phyloP scores from a whole-genome alignment of 2,113 vertebrate genomes.

The Beaufortia kweichowensis region DNA sequence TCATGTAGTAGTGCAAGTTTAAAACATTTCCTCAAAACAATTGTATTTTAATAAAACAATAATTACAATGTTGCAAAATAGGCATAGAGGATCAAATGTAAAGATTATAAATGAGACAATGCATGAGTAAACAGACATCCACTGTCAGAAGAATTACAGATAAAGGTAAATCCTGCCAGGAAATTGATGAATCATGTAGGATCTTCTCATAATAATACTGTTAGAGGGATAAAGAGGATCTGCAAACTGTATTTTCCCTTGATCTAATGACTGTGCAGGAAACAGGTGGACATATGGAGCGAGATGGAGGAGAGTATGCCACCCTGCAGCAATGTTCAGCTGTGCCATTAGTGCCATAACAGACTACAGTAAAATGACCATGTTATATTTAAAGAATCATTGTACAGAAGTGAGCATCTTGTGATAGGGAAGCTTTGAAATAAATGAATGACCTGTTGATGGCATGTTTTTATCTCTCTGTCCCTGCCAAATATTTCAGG shows the following conservation, averaged over 20 bases:
- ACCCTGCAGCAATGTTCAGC: conserved; percentile 29
- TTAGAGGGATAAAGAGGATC: conserved; percentile 12
- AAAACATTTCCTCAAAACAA: no score
- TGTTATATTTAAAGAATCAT: conserved; percentile 37
- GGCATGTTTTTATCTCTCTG: neutral
- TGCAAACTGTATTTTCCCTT: conserved; percentile 19
- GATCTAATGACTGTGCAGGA: neutral
- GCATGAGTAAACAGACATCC: neutral
- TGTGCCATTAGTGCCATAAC: conserved; percentile 25
- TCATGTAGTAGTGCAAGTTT: no score
- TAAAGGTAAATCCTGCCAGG: neutral
- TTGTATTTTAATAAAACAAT: no score
- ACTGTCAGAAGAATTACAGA: conserved; percentile 6
- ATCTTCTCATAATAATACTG: conserved; percentile 1
- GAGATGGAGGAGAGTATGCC: conserved; percentile 15
- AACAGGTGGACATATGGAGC: conserved; percentile 33
- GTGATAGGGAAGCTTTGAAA: neutral
- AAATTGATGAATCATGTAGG: conserved; percentile 6
- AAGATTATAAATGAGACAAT: neutral
- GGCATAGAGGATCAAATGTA: neutral
- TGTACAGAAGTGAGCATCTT: neutral
- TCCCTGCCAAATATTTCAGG: no score
- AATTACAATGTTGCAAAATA: neutral
- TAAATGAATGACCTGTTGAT: conserved; percentile 3
- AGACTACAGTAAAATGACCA: neutral